phyloP scores from a whole-genome alignment of 2,797 vertebrate genomes.

The Micromesistius poutassou region DNA sequence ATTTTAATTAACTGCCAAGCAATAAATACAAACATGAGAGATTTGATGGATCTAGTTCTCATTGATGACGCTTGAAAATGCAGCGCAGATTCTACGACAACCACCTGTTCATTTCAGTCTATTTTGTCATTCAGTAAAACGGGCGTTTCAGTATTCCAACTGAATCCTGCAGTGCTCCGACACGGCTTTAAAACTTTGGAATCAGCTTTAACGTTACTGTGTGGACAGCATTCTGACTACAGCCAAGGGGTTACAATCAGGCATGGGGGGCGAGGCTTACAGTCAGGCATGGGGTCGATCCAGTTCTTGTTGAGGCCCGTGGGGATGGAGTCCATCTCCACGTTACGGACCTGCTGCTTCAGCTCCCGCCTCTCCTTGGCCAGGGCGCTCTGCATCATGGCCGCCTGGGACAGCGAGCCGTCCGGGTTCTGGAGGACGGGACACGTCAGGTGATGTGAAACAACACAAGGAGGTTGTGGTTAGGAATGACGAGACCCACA shows the following conservation, averaged over 20 bases:
- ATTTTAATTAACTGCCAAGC: not conserved
- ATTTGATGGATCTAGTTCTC: not conserved
- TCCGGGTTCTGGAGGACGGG: slow-evolving; percentile 80
- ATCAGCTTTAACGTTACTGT: no score
- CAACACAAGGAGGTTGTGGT: no score
- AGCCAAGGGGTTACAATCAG: no score
- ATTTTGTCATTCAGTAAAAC: not conserved
- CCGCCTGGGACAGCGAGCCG: slow-evolving; percentile 90
- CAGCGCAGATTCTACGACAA: not conserved
- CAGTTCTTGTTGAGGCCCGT: slow-evolving; percentile 92
- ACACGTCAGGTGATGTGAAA: no score
- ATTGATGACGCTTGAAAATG: not conserved
- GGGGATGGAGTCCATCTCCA: slow-evolving; percentile 92
- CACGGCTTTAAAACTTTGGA: no score
- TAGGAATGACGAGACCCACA: no score
- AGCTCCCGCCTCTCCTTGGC: slow-evolving; percentile 87
- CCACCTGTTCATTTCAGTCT: not conserved
- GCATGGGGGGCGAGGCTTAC: slow-evolving; percentile 56
- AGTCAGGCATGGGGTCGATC: slow-evolving; percentile 91
- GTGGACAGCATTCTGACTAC: no score
- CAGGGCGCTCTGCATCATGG: slow-evolving; percentile 93
- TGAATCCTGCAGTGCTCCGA: no score
- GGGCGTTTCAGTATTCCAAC: not conserved
- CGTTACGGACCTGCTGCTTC: slow-evolving; percentile 86
- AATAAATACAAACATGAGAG: not conserved